Base-by-base conservation (phyloP, 2,888 invertebrate genomes). In the Drosophila maculinotata region DNA sequence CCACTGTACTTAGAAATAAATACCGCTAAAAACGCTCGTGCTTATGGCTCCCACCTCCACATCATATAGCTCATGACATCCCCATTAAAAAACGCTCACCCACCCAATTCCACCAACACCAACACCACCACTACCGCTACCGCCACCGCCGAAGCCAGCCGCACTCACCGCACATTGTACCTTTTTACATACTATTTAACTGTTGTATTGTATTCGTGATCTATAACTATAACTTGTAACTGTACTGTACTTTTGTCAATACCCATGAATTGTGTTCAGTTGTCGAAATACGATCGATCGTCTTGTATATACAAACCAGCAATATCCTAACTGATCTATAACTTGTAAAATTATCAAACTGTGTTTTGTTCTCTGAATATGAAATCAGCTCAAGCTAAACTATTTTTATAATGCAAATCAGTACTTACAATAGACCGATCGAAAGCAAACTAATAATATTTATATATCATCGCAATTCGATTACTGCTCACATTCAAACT, bases 161-260 rank as follows among this genome's bases (percentile, higher is more conserved):
- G 76, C 83, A 82, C 84, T 79, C 87, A 88, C 87, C 83, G 87
- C 83, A 84, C 88, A 75, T 84, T 86, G 83, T 84, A 84, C 83
- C 83, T 84, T 86, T 83, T 69, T 66, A 62, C 59, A 59, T 45
- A 81, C 75, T 84, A 73, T 58, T 87, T 74, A 78, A 74, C 85
- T 87, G 67, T 81, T 81, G 85, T 71, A 84, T 87, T 84, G 85
- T 74, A 78, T 81, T 76, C 69, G 76, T 76, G 67, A 75, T 77
- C 74, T 72, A 48, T 67, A 71, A 69, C 69, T 69, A 36, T 64
- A 70, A 49, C 64, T 59, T 54, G 49, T 69, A 58, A 57, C n/a
- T n/a, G n/a, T n/a, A 39, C 68, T 71, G 26, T 75, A 75, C 41
- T 58, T 48, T 14, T 31, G 45, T 57, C 66, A 51, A 54, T 51